Base-by-base conservation (phyloP, 2,113 vertebrate genomes). In the Chaetorhynchus papuensis region DNA sequence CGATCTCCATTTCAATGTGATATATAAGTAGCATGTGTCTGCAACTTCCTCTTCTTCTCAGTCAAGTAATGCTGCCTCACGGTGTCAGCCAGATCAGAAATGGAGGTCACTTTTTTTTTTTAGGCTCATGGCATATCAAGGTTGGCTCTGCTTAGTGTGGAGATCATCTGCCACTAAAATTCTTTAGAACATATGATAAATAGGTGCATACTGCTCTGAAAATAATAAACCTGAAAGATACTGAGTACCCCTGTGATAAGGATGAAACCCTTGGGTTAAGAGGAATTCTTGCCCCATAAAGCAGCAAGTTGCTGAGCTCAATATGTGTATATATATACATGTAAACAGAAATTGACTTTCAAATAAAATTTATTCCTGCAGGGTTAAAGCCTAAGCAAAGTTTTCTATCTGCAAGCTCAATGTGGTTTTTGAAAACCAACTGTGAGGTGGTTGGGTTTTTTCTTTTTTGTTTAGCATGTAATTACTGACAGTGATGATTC, bases 401-500 rank as follows among this genome's bases (percentile, higher is more conserved):
- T 80, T 88, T 91, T 88, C 37, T 92, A 37, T 94, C 72, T 96
- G 44, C 54, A 80, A 94, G 68, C 54, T 96, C 64, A 80, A 3
- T 88, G 85, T 90, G 89, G 91, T 90, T 79, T 94, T 88, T 93
- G 83, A 94, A 96, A 93, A 93, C 77, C 79, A 89, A 59, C 82
- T 89, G 66, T 57, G 94, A 89, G 83, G 35, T 75, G 31, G 14
- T 44, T 76, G 82, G 37, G 10, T 42, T 75, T 85, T 74, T 66
- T 45, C 53, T 68, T 91, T 94, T 89, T 90, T 93, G 80, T 90
- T 96, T 93, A 89, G 91, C 84, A 49, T 94, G 86, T 97, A 96
- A 95, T 96, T 95, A 95, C 90, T 94, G 93, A 92, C 88, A 95
- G 81, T 91, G 92, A 95, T 94, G 89, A 93, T 96, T 95, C 93